Evolutionary conservation across 2,888 invertebrate genomes (phyloP).

Genomic region (Gymnoscelis rufifasciata): DNA sequence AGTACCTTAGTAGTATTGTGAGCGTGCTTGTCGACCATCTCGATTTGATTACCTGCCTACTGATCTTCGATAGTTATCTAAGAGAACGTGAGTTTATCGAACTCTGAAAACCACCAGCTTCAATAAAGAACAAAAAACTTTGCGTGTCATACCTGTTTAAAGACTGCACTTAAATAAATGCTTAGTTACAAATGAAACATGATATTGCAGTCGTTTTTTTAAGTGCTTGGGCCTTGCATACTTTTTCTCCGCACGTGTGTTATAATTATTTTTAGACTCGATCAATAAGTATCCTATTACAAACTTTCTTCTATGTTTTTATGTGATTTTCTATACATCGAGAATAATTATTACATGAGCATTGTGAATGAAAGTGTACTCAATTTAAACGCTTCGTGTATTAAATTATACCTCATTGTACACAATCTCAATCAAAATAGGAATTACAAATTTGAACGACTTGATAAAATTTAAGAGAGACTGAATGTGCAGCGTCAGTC

Average conservation of each 20-base stretch:
- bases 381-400: slow-evolving; percentile 4
- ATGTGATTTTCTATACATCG: slow-evolving; percentile 7
- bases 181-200: slow-evolving; percentile 17
- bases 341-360: slow-evolving; percentile 1
- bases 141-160: slow-evolving; percentile 16
- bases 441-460: not conserved
- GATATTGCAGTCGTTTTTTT: slow-evolving; percentile 15
- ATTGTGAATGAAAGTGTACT: slow-evolving; percentile 11
- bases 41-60: slow-evolving; percentile 6
- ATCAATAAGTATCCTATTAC: slow-evolving; percentile 8
- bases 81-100: slow-evolving; percentile 18
- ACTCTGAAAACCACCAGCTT: slow-evolving; percentile 14
- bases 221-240: slow-evolving; percentile 11
- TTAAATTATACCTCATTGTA: not conserved
- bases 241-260: slow-evolving; percentile 5
- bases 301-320: slow-evolving; percentile 11
- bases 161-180: slow-evolving; percentile 13
- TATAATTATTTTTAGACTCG: slow-evolving; percentile 6
- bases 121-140: slow-evolving; percentile 14
- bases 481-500: no score
- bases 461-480: no score
- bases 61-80: slow-evolving; percentile 5
- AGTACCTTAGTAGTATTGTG: not conserved
- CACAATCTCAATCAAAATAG: not conserved
- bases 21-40: slow-evolving; percentile 8